These are phyloP conservation scores for Mamestra configurata DNA, from an alignment of 1,140 invertebrate species.

Conservation along the genomic window DNA sequence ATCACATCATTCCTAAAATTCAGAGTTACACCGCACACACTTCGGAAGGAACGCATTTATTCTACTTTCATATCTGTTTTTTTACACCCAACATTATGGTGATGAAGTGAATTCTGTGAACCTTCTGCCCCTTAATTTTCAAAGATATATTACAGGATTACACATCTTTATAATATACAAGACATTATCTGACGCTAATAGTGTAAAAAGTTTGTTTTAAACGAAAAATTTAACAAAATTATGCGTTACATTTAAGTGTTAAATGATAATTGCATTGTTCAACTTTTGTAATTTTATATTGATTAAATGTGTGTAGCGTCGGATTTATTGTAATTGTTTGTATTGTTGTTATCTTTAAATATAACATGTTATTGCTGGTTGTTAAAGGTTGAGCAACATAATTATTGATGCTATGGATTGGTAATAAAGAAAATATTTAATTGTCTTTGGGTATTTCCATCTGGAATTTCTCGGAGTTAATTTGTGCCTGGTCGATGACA, in stretches of 20 bases:
- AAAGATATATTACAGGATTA: neutral
- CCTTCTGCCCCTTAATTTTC: neutral
- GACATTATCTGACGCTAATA: slow-evolving; percentile 17
- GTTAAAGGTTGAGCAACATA: neutral
- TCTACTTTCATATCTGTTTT: too few species aligned
- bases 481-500: too few species aligned
- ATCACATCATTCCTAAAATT: too few species aligned
- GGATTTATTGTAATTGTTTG: slow-evolving; percentile 44
- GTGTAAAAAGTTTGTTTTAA: slow-evolving; percentile 38
- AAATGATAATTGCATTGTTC: slow-evolving; percentile 31
- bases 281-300: slow-evolving; percentile 25
- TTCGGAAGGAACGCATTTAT: too few species aligned
- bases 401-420: neutral
- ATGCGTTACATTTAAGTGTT: slow-evolving; percentile 20
- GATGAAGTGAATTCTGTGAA: too few species aligned
- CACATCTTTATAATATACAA: slow-evolving; percentile 23
- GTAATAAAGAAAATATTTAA: neutral
- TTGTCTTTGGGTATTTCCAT: too few species aligned
- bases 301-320: neutral
- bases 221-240: slow-evolving; percentile 19
- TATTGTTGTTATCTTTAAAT: slow-evolving; percentile 14
- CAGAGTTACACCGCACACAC: too few species aligned
- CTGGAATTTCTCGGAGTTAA: too few species aligned
- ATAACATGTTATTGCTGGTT: neutral
- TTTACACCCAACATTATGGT: too few species aligned